These are phyloP conservation scores for Napeogenes inachia DNA, from an alignment of 2,888 invertebrate genomes.

Conservation along the genomic window DNA sequence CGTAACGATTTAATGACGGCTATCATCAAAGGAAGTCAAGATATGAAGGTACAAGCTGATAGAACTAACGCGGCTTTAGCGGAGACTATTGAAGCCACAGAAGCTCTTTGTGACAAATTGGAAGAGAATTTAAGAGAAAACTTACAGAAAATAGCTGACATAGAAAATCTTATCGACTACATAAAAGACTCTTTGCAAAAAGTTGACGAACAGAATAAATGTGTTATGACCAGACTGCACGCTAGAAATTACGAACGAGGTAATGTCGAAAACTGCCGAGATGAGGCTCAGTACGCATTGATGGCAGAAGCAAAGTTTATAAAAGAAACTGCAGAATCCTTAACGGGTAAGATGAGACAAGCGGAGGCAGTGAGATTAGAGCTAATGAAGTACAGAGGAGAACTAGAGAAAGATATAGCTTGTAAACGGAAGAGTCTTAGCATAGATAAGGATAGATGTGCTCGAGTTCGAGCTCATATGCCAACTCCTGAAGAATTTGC, in stretches of 20 bases:
- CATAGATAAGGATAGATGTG: conserved; percentile 81
- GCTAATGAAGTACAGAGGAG: conserved; percentile 79
- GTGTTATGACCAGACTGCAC: conserved; percentile 89
- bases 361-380: conserved; percentile 76
- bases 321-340: conserved; percentile 64
- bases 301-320: conserved; percentile 83
- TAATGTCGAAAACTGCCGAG: conserved; percentile 90
- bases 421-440: conserved; percentile 83
- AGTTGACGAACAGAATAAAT: conserved; percentile 86
- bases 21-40: conserved; percentile 86
- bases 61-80: conserved; percentile 85
- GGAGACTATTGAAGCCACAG: conserved; percentile 83
- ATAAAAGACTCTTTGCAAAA: conserved; percentile 82
- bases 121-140: conserved; percentile 84
- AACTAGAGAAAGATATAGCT: conserved; percentile 83
- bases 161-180: conserved; percentile 85
- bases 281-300: conserved; percentile 85
- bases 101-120: conserved; percentile 82
- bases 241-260: conserved; percentile 82
- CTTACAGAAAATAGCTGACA: conserved; percentile 84
- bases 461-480: conserved; percentile 80
- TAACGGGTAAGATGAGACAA: conserved; percentile 79
- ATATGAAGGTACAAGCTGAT: conserved; percentile 90
- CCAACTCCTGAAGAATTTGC: conserved; percentile 82
- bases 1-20: conserved; percentile 82